Evolutionary conservation across 2,113 vertebrate species (phyloP).

Genomic region (Peromyscus maniculatus): DNA sequence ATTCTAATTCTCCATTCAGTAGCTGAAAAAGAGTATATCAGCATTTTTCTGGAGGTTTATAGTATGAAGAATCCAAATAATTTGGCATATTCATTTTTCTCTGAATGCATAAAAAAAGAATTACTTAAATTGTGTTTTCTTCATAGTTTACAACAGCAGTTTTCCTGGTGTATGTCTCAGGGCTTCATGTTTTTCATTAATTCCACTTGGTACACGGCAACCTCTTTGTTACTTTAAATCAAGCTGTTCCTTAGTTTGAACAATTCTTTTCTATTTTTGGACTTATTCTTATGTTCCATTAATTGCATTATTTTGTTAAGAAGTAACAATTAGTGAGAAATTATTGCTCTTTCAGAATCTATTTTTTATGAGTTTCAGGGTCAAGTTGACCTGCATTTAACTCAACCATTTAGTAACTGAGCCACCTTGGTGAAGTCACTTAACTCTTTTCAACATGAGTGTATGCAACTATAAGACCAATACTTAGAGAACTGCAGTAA

Average conservation of each 20-base stretch:
- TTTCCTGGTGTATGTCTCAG: background rate
- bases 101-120: slow-evolving; percentile 13
- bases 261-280: background rate
- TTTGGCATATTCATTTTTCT: background rate
- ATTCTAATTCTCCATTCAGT: background rate
- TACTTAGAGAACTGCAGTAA: background rate
- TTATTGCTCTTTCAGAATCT: slow-evolving; percentile 5
- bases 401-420: background rate
- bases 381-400: slow-evolving; percentile 48
- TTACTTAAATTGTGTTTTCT: background rate
- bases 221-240: slow-evolving; percentile 57
- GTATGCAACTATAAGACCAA: background rate
- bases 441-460: background rate
- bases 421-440: background rate
- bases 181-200: slow-evolving; percentile 26
- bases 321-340: slow-evolving; percentile 59
- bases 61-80: background rate
- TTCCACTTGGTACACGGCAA: slow-evolving; percentile 17
- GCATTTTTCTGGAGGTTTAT: background rate
- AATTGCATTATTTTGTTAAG: slow-evolving; percentile 63
- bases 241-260: slow-evolving; percentile 17
- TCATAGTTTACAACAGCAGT: background rate
- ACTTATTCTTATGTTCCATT: slow-evolving; percentile 42
- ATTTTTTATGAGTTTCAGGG: background rate
- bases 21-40: background rate